These are phyloP conservation scores for Aleiodes alternator DNA, from an alignment of 2,888 invertebrate genomes.

Conservation along the genomic window DNA sequence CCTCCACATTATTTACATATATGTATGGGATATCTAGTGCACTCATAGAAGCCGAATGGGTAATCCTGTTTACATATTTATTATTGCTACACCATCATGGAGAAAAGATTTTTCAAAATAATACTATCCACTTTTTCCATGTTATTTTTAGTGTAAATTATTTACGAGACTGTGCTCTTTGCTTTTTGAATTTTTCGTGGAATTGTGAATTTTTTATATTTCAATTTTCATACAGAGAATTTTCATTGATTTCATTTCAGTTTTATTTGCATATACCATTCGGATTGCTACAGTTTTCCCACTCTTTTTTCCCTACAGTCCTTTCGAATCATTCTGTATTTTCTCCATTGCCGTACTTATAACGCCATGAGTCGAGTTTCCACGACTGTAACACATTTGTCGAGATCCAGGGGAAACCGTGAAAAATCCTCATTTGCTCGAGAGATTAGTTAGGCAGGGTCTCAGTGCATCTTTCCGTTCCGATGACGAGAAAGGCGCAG, in stretches of 20 bases:
- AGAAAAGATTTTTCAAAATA: slow-evolving; percentile 40
- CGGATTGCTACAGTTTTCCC: too few species aligned
- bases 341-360: too few species aligned
- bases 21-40: slow-evolving; percentile 11
- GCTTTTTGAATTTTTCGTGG: too few species aligned
- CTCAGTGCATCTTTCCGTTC: too few species aligned
- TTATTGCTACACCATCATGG: slow-evolving; percentile 48
- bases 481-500: too few species aligned
- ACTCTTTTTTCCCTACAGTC: too few species aligned
- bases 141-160: slow-evolving; percentile 12
- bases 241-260: not conserved
- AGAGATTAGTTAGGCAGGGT: too few species aligned
- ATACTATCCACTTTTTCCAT: not conserved
- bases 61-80: slow-evolving; percentile 61
- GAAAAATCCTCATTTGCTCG: too few species aligned
- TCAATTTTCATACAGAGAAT: not conserved
- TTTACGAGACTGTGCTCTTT: not conserved
- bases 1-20: slow-evolving; percentile 52
- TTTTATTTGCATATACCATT: not conserved
- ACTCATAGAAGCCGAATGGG: slow-evolving; percentile 43
- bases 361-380: too few species aligned
- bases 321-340: too few species aligned
- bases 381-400: too few species aligned
- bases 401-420: too few species aligned
- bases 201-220: not conserved